Percentiles rank a stretch among this genome's conserved stretches.
phyloP scores from a whole-genome alignment of 2,797 vertebrate species.

The Agapornis canus region DNA sequence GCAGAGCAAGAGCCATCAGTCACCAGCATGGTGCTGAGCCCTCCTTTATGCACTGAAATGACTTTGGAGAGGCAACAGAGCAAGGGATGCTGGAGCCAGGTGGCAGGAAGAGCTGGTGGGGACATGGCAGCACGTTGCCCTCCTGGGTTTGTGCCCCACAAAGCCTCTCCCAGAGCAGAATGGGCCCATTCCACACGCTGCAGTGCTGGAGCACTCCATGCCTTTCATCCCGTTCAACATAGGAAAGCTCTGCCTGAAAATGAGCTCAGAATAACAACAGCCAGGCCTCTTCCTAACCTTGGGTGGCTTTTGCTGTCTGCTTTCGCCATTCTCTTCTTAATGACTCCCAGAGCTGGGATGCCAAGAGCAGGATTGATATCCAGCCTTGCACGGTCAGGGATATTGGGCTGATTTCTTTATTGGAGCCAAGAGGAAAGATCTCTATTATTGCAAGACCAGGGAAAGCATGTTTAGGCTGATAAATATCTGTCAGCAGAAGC shows the following conservation, averaged over 20 bases:
- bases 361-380: conserved; percentile 43
- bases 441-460: conserved; percentile 2
- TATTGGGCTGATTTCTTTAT: conserved; percentile 1
- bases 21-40: not conserved
- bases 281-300: not conserved
- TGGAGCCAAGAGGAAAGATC: conserved; percentile 33
- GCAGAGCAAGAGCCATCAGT: not conserved
- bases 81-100: not conserved
- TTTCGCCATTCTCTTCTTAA: conserved; percentile 31
- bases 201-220: not conserved
- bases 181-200: fast-evolving
- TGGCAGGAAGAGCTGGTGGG: fast-evolving
- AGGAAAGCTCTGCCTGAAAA: not conserved
- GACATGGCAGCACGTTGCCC: fast-evolving
- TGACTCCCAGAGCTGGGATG: not conserved
- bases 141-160: not conserved
- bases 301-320: conserved; percentile 41
- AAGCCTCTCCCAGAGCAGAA: not conserved
- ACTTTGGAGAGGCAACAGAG: not conserved
- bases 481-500: conserved; percentile 49
- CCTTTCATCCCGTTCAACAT: conserved; percentile 1
- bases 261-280: not conserved
- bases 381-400: not conserved
- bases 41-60: not conserved
- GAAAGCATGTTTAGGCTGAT: conserved; percentile 31